Evolutionary conservation across 2,113 vertebrate genomes (phyloP), one percentile per base, ranked within the genome.

Genomic region (Oenanthe melanoleuca): DNA sequence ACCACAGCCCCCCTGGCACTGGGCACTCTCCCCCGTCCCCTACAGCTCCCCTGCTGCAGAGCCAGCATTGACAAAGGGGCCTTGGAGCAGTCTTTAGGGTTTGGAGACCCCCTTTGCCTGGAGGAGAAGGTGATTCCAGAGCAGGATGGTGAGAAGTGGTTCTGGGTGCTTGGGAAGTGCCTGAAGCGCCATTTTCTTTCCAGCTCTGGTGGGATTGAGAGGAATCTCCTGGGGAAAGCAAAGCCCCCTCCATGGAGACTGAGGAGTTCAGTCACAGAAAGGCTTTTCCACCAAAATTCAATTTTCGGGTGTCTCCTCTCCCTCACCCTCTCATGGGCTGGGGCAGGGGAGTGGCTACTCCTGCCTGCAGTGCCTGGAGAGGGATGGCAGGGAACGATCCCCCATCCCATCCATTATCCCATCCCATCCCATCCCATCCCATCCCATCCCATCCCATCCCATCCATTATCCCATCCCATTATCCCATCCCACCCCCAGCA

Each of bases 241-340:
- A 85, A 90, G 34, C 10, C 9, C 20, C 24, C 64, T 74, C 18
- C 4, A 1, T 11, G 17, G 37, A 61, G 12, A 9, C 8, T 23
- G 45, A 38, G 31, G 14, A 55, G 3, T 23, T 47, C 20, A 9
- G 6, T 40, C 28, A 3, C 11, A 45, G 66, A 50, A 66, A 57
- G 28, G 4, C 25, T 88, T 67, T 73, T 6, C 31, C 44, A 29
- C 10, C 50, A 50, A 74, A 80, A 50, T 18, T 18, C 14, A 21
- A 6, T 40, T 56, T 77, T 64, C 28, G 63, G 77, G 10, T 10
- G 53, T 12, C 11, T 75, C 26, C 11, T 18, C 5, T 67, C 52
- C 44, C 12, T 67, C 6, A 1, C 8, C 14, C 6, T 26, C 69
- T 31, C 0, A 1, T 5, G 12, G 25, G 8, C 18, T 50, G 5